Conservation (phyloP, 2,113 vertebrate species). For the Pogonocichla stellata region DNA sequence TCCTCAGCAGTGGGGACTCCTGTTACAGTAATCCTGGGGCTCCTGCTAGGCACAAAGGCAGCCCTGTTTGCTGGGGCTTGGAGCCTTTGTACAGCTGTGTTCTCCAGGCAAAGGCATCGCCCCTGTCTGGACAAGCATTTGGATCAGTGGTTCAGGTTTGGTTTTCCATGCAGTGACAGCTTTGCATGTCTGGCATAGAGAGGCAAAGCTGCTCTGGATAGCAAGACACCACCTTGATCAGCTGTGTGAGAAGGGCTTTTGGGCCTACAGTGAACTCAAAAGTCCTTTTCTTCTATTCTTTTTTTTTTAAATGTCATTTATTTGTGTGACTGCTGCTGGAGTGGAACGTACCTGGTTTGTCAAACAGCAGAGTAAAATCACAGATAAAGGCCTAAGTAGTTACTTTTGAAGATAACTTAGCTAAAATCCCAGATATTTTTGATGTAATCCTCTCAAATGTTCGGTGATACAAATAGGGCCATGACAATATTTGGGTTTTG, state of each 20-base stretch:
- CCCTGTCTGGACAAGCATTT: neutral
- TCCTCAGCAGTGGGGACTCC: neutral
- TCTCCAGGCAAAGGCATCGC: neutral
- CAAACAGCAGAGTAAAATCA: neutral
- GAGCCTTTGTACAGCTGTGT: neutral
- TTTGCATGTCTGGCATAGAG: neutral
- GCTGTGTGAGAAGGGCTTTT: neutral
- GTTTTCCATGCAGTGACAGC: neutral
- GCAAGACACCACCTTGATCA: neutral
- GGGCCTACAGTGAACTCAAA: neutral
- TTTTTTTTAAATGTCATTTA: neutral
- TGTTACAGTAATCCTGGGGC: neutral
- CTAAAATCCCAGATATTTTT: neutral
- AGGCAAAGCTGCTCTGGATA: too few relatives aligned
- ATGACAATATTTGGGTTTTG: neutral
- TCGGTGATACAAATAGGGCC: neutral
- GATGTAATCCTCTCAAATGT: neutral
- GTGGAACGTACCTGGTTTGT: neutral
- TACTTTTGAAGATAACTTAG: neutral
- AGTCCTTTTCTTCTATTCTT: too few relatives aligned
- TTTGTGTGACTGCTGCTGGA: neutral
- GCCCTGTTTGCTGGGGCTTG: conserved; percentile 9
- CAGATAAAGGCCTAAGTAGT: neutral
- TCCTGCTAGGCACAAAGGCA: neutral
- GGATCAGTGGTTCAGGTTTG: neutral